These are phyloP conservation scores for Empidonax alnorum DNA, from an alignment of 2,113 vertebrate species.

Conservation along the genomic window DNA sequence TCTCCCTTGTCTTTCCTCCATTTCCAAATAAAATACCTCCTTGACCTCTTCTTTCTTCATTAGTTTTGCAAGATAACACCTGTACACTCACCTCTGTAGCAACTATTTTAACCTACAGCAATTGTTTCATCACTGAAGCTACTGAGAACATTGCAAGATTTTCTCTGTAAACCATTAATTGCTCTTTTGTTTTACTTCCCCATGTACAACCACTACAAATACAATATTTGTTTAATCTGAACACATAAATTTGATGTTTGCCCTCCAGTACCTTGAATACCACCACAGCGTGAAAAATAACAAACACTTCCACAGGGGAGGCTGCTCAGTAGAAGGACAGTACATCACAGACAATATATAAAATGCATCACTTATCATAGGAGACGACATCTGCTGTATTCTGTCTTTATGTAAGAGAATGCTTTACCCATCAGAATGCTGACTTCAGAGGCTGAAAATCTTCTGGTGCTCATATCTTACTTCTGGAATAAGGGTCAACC, in stretches of 20 bases:
- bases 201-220: background rate
- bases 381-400: background rate
- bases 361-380: background rate
- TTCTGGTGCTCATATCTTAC: background rate
- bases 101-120: background rate
- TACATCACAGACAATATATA: background rate
- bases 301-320: background rate
- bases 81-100: background rate
- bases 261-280: background rate
- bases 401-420: background rate
- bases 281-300: background rate
- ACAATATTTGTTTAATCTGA: background rate
- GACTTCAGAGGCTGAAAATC: background rate
- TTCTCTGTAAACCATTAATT: background rate
- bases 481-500: background rate
- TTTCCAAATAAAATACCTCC: background rate
- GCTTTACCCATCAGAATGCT: background rate
- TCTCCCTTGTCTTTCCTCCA: background rate
- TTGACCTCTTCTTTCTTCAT: background rate
- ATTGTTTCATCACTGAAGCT: background rate
- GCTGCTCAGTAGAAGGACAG: background rate
- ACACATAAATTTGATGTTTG: background rate
- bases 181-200: background rate
- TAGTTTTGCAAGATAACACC: background rate
- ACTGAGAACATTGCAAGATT: background rate